Evolutionary conservation across 2,888 invertebrate species (phyloP), one percentile per base, ranked within the genome.

Genomic region (Thymelicus sylvestris): DNA sequence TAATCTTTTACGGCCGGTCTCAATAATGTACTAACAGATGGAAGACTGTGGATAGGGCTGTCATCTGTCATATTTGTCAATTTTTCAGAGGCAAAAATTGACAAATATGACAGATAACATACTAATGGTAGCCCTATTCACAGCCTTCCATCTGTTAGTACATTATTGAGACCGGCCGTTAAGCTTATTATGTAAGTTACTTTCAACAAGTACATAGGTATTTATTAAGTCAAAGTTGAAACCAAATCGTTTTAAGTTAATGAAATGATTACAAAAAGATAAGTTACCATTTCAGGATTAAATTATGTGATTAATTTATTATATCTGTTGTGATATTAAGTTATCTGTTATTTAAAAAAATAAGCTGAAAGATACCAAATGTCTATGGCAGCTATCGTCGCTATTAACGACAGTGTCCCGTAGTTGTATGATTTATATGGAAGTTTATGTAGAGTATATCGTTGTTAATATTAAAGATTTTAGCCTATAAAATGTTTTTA

Each of bases 381-480:
- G 76, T 74, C 67, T 74, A 66, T 74, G 76, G 74, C 76, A 77
- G 75, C 77, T 44, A 44, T 19, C 76, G 76, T 77, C 77, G 73
- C 67, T 73, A 55, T 73, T 44, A 55, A 77, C 63, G 73, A 76
- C 77, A 76, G 74, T 75, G 80, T 80, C 80, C 78, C 76, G 79
- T 83, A 81, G 81, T 76, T 78, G 77, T 79, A 78, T 84, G 83
- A 81, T 90, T 89, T 89, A 85, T 89, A 89, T 87, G 85, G 78
- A 88, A 83, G 86, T 90, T 90, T 89, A 91, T 87, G 91, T 92
- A 92, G 91, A 93, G 87, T 92, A 93, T 93, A 93, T 93, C 80
- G 88, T 90, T 93, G 93, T 93, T 93, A 92, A 92, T 90, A 91
- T 88, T 93, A 93, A 92, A 93, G 89, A 92, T 92, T 93, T 93